Evolutionary conservation across 2,888 invertebrate species (phyloP).

Genomic region (Stenotaenia linearis): DNA sequence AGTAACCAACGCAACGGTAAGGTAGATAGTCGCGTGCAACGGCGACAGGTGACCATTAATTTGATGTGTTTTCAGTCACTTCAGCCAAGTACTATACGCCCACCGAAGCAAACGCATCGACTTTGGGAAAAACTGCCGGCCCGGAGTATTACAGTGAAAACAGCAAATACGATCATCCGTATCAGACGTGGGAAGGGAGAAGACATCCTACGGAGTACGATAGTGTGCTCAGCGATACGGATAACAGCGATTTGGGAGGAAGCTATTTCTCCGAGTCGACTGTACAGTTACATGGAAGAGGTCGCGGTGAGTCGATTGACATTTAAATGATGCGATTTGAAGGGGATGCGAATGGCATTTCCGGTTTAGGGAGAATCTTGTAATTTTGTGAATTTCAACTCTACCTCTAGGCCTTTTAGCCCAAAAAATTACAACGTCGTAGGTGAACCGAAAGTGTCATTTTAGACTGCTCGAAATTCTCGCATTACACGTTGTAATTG

Average conservation of each 20-base stretch:
- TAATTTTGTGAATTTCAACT: too few relatives aligned
- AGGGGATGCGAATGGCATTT: too few relatives aligned
- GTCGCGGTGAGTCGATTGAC: conserved; percentile 32
- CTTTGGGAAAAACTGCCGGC: neutral
- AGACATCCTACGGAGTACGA: conserved; percentile 36
- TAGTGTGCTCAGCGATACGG: conserved; percentile 36
- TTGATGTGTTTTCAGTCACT: conserved; percentile 8
- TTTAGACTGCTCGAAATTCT: too few relatives aligned
- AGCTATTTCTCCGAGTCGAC: conserved; percentile 36
- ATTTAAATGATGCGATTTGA: neutral
- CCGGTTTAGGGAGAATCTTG: too few relatives aligned
- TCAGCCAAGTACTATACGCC: conserved; percentile 17
- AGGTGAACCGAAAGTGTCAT: too few relatives aligned
- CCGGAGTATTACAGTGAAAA: neutral
- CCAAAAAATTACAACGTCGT: too few relatives aligned
- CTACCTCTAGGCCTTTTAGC: too few relatives aligned
- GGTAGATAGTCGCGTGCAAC: neutral
- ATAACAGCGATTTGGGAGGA: conserved; percentile 36
- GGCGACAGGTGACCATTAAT: too few relatives aligned
- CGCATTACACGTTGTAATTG: too few relatives aligned
- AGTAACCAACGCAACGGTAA: conserved; percentile 28
- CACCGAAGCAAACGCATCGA: neutral
- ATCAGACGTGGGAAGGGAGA: conserved; percentile 30
- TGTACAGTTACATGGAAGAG: conserved; percentile 35
- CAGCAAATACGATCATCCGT: conserved; percentile 30